These are phyloP conservation scores for Pristionchus maxplancki DNA, from an alignment of 2,888 invertebrate species.

Conservation along the genomic window DNA sequence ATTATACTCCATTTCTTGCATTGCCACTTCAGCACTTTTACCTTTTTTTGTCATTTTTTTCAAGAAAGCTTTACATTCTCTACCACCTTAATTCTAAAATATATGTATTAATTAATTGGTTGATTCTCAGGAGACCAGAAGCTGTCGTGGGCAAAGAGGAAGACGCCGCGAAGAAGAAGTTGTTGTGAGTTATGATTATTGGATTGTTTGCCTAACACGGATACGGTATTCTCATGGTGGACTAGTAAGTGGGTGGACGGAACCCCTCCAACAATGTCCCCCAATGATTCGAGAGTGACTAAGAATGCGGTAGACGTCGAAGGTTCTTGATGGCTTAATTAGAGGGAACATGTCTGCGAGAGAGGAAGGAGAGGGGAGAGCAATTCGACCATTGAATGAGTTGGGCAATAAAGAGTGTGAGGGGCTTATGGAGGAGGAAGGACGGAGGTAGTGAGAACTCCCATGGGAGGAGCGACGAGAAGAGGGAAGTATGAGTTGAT, in stretches of 20 bases:
- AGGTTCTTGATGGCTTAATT: constrained; percentile 9
- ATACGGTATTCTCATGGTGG: background rate
- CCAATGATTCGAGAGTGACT: background rate
- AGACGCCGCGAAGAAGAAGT: constrained; percentile 44
- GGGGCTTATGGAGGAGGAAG: background rate
- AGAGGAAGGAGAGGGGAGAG: constrained; percentile 2
- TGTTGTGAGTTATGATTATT: constrained; percentile 44
- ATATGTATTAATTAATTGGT: background rate
- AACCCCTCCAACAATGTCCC: background rate
- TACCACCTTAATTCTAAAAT: too few relatives aligned
- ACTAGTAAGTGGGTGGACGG: background rate
- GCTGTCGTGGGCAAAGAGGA: constrained; percentile 31
- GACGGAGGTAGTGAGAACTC: constrained; percentile 37
- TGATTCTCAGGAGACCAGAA: background rate
- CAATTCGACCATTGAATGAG: constrained; percentile 7
- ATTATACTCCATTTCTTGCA: too few relatives aligned
- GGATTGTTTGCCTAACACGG: too few relatives aligned
- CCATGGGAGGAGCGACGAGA: background rate
- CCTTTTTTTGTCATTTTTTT: too few relatives aligned
- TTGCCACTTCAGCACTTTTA: background rate
- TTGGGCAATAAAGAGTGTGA: constrained; percentile 31
- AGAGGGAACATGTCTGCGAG: constrained; percentile 26
- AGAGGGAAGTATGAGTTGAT: constrained; percentile 42
- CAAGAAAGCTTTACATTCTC: too few relatives aligned
- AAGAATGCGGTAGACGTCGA: background rate